These are phyloP conservation scores for Machimus atricapillus DNA, from an alignment of 2,888 invertebrate species.

Conservation along the genomic window DNA sequence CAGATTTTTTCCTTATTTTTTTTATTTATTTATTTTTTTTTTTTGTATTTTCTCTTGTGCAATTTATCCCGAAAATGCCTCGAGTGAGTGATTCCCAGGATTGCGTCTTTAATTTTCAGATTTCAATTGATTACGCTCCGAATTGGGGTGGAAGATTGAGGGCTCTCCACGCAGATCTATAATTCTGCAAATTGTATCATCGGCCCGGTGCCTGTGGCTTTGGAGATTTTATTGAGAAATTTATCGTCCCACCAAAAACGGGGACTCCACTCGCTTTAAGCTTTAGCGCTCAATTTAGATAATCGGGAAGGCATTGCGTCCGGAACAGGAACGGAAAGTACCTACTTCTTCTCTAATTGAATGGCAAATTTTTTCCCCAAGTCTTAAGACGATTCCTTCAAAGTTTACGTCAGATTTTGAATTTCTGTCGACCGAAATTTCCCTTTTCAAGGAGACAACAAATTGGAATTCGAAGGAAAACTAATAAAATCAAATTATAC, in stretches of 20 bases:
- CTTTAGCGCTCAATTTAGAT: background rate
- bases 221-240: constrained; percentile 14
- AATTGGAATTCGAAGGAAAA: background rate
- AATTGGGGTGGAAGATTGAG: constrained; percentile 18
- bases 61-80: constrained; percentile 37
- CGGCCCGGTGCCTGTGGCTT: background rate
- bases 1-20: background rate
- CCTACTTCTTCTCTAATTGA: background rate
- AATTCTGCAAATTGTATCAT: constrained; percentile 34
- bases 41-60: too few relatives aligned
- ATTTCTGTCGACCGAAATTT: background rate
- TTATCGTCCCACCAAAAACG: background rate
- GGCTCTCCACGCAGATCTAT: constrained; percentile 19
- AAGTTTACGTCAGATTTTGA: background rate
- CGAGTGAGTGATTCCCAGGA: constrained; percentile 35
- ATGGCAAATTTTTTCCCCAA: background rate
- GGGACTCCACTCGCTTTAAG: background rate
- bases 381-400: background rate
- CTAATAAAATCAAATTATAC: too few relatives aligned
- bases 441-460: background rate
- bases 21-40: background rate
- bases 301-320: background rate
- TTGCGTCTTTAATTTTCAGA: constrained; percentile 39
- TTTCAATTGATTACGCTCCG: constrained; percentile 34
- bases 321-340: background rate